Conservation (phyloP, 1,140 invertebrate genomes). For the Ceratoteleas bidentatus region DNA sequence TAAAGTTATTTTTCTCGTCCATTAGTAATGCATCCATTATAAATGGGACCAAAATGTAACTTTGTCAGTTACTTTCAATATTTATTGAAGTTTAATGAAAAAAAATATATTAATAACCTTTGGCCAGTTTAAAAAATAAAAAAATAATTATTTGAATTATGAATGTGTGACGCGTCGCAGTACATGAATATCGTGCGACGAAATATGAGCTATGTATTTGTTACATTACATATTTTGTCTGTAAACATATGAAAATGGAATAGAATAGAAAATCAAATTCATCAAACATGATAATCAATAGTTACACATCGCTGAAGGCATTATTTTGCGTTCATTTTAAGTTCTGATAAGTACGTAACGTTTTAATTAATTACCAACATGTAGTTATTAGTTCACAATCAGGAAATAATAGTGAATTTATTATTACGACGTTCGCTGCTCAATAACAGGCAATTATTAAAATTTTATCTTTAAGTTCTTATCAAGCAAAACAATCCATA, state of each 20-base stretch:
- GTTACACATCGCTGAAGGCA: not conserved
- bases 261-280: not conserved
- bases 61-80: too few relatives aligned
- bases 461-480: not conserved
- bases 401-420: not conserved
- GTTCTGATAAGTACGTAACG: not conserved
- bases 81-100: too few relatives aligned
- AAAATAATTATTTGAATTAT: too few relatives aligned
- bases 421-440: not conserved
- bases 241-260: not conserved
- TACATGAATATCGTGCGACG: too few relatives aligned
- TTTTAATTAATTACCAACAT: not conserved
- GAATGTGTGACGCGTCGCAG: too few relatives aligned
- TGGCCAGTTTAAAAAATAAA: too few relatives aligned
- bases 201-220: too few relatives aligned
- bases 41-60: too few relatives aligned
- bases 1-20: too few relatives aligned
- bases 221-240: not conserved
- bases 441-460: not conserved
- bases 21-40: too few relatives aligned
- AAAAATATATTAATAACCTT: too few relatives aligned
- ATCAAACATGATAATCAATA: not conserved
- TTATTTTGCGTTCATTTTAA: not conserved
- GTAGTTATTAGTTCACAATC: not conserved
- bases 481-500: not conserved